Conservation (phyloP, 2,888 invertebrate genomes). For the Geophilus truncorum region DNA sequence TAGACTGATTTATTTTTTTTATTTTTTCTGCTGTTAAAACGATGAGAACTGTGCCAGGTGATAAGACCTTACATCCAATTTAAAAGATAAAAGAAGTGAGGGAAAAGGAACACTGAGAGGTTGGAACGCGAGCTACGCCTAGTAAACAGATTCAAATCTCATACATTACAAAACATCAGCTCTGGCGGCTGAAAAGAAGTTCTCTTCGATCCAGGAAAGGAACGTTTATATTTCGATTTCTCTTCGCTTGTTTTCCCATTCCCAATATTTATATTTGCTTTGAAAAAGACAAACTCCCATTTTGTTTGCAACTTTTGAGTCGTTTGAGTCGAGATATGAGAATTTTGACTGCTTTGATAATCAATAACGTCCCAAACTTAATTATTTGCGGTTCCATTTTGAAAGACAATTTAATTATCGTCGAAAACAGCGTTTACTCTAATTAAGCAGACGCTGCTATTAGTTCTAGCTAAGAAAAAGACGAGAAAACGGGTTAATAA, state of each 20-base stretch:
- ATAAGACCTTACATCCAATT: constrained; percentile 6
- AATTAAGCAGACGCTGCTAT: background rate
- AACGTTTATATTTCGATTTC: background rate
- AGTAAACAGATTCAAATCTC: constrained; percentile 16
- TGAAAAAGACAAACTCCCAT: no score
- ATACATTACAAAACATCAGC: background rate
- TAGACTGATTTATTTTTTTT: background rate
- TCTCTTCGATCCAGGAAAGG: background rate
- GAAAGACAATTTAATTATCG: constrained; percentile 8
- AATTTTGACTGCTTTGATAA: background rate
- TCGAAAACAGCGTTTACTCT: background rate
- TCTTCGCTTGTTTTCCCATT: background rate
- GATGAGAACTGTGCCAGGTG: constrained; percentile 3
- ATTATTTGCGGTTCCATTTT: constrained; percentile 12
- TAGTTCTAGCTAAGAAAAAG: background rate
- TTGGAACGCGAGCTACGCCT: background rate
- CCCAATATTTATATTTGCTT: no score
- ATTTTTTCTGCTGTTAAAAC: background rate
- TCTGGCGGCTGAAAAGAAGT: background rate
- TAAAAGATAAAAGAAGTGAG: background rate
- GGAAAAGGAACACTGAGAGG: background rate
- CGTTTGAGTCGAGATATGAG: background rate
- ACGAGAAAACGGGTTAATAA: background rate
- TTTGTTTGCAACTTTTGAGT: background rate
- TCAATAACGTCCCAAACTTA: background rate